Evolutionary conservation across 2,888 invertebrate genomes (phyloP).

Genomic region (Lithophane leautieri): DNA sequence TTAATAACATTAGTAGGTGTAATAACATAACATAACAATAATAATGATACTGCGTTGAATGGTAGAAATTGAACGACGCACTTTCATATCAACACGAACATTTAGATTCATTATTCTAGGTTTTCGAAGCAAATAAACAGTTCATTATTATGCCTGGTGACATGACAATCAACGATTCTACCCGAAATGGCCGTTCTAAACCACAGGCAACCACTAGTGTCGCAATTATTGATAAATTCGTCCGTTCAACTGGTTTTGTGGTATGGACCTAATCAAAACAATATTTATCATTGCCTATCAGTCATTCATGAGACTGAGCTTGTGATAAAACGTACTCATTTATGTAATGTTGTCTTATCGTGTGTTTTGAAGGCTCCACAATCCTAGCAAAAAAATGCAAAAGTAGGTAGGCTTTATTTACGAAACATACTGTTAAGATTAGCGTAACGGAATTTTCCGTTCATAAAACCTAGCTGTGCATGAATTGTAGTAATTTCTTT

Average conservation of each 20-base stretch:
- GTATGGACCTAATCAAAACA: constrained; percentile 48
- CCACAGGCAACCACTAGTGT: constrained; percentile 38
- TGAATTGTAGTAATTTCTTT: constrained; percentile 39
- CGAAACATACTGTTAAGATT: constrained; percentile 25
- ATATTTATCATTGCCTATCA: constrained; percentile 58
- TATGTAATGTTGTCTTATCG: constrained; percentile 57
- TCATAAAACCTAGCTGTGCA: constrained; percentile 38
- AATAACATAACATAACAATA: not conserved
- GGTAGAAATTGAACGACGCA: constrained; percentile 25
- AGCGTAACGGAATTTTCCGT: constrained; percentile 41
- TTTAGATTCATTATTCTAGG: not conserved
- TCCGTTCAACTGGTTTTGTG: constrained; percentile 32
- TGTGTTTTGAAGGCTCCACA: constrained; percentile 32
- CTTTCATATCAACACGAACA: constrained; percentile 17
- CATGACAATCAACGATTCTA: constrained; percentile 24
- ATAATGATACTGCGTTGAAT: constrained; percentile 3
- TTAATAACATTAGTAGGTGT: constrained; percentile 8
- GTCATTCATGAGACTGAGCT: constrained; percentile 48
- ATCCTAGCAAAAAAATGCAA: constrained; percentile 29
- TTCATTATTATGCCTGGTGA: constrained; percentile 19
- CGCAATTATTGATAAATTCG: constrained; percentile 50
- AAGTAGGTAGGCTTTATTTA: constrained; percentile 35
- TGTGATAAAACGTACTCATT: constrained; percentile 53
- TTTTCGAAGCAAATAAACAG: constrained; percentile 35
- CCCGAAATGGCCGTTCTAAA: constrained; percentile 17